Base-by-base conservation (phyloP, 1,140 invertebrate species). In the Dendroctonus ponderosae region DNA sequence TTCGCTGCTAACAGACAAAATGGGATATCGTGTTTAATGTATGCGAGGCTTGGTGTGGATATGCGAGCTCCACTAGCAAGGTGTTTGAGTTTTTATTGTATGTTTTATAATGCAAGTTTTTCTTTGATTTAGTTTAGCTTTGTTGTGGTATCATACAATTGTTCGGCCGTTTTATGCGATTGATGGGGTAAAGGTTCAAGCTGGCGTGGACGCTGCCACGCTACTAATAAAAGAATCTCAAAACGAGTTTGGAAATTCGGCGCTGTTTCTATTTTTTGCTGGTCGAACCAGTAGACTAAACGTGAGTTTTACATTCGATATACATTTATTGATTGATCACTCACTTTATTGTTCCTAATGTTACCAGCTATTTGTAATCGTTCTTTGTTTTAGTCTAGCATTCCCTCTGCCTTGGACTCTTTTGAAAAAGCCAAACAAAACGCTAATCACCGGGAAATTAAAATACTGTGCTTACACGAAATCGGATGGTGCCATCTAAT, bases 91-190 rank as follows among this genome's bases (percentile, higher is more conserved):
- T 38, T 40, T 54, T 12, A 38, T 5, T 54, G 44, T 40, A 14
- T 50, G 40, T 14, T 43, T 43, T 15, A 11, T 9, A 12, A 9
- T 52, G 11, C 15, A 12, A 61, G 12, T 49, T 63, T 46, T 11
- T 9, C 38, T 26, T 3, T 12, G 7, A 65, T 76, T 76, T 63
- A 88, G 87, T 11, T 80, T 91, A 64, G 82, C 86, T 0, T 75
- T 91, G 44, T 74, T 91, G 39, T 91, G 89, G 87, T 91, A 90
- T 74, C 87, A 90, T 70, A 90, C 88, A 3, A 87, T 90, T 39
- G 84, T 90, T 1, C 79, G 86, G 40, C 89, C 88, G 41, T 89
- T 89, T 75, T 90, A 89, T 72, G 86, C 85, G 2, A 77, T 89
- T 7, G 87, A 90, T 73, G 87, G 86, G 3, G 80, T 76, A 37